phyloP scores from a whole-genome alignment of 2,888 invertebrate genomes.

The Cristatella mucedo region DNA sequence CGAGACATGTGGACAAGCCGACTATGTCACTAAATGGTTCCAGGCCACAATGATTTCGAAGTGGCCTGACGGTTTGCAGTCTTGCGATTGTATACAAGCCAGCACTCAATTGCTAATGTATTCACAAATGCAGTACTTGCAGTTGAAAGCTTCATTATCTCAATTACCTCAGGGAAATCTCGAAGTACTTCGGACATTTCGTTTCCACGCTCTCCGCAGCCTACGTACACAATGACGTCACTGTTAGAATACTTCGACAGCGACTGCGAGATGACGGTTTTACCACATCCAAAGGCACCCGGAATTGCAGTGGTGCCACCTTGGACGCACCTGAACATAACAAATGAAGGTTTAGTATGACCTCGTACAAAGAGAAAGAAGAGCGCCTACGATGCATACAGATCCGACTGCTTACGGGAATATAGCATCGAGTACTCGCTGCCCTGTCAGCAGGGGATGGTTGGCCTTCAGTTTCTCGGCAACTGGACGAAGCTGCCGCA shows the following conservation, averaged over 20 bases:
- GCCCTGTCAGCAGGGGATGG: conserved; percentile 91
- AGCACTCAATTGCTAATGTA: no score
- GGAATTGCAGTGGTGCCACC: conserved; percentile 98
- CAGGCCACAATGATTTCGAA: no score
- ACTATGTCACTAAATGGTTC: no score
- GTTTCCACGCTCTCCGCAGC: conserved; percentile 98
- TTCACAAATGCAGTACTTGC: no score
- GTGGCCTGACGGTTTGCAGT: no score
- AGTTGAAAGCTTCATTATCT: not conserved
- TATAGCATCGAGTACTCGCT: conserved; percentile 88
- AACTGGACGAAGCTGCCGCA: conserved; percentile 85
- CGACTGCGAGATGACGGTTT: conserved; percentile 98
- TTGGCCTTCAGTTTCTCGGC: conserved; percentile 97
- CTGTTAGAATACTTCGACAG: conserved; percentile 98
- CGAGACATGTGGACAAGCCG: no score
- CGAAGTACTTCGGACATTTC: conserved; percentile 98
- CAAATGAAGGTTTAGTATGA: no score
- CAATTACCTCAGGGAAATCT: conserved; percentile 76
- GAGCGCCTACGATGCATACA: no score
- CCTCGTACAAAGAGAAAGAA: no score
- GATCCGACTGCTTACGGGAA: conserved; percentile 78
- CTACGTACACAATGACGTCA: conserved; percentile 97
- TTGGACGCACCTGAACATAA: conserved; percentile 77
- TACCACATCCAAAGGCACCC: conserved; percentile 99
- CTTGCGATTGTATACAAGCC: no score